Percentiles rank a stretch among this genome's conserved stretches.
Evolutionary conservation across 2,113 vertebrate genomes (phyloP).

Genomic region (Machaerirhynchus nigripectus): DNA sequence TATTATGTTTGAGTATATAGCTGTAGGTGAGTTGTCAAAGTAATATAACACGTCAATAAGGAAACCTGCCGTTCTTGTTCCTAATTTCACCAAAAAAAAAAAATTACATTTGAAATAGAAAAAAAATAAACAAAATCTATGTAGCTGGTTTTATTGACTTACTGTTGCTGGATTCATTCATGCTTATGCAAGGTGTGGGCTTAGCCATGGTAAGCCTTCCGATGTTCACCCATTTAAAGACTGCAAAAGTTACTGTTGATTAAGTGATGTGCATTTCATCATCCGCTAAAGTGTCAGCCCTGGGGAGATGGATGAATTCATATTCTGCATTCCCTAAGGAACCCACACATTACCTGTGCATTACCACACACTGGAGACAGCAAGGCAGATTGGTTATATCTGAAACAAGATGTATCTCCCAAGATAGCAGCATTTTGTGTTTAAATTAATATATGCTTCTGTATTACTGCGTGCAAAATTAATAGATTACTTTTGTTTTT

Average conservation of each 20-base stretch:
- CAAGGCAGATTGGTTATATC: not conserved
- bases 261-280: not conserved
- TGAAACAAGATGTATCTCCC: not conserved
- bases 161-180: not conserved
- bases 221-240: not conserved
- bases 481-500: not conserved
- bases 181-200: not conserved
- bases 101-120: not conserved
- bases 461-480: not conserved
- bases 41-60: not conserved
- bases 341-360: not conserved
- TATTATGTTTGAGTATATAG: not conserved
- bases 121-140: not conserved
- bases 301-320: not conserved
- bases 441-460: not conserved
- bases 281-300: not conserved
- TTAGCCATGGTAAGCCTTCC: not conserved
- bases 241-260: not conserved
- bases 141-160: not conserved
- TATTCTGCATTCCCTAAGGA: not conserved
- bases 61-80: not conserved
- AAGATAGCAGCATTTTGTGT: not conserved
- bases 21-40: not conserved
- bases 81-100: not conserved
- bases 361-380: not conserved